Conservation (phyloP, 2,797 vertebrate genomes). For the Chromis chromis region DNA sequence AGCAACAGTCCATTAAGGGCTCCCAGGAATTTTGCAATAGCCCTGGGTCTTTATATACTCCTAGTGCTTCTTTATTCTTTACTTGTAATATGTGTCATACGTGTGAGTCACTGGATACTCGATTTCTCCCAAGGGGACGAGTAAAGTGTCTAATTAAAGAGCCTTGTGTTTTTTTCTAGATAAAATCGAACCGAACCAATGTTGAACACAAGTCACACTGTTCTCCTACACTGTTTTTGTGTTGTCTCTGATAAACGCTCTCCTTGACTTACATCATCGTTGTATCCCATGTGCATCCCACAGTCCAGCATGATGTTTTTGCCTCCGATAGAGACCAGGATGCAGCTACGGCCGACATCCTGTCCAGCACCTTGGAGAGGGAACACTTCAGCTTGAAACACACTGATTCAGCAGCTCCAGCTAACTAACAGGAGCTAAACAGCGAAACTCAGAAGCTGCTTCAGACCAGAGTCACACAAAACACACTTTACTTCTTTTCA, state of each 20-base stretch:
- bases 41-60: no score
- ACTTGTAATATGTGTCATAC: no score
- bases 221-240: no score
- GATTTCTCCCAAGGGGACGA: no score
- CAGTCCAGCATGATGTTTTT: slow-evolving; percentile 99
- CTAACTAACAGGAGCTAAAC: slow-evolving; percentile 12
- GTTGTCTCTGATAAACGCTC: background rate
- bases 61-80: no score
- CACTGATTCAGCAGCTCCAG: slow-evolving; percentile 4
- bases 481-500: background rate
- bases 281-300: slow-evolving; percentile 99
- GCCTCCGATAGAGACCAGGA: slow-evolving; percentile 96
- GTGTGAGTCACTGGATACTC: no score
- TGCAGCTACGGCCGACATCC: slow-evolving; percentile 97
- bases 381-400: background rate
- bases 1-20: no score
- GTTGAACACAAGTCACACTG: no score
- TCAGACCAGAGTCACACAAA: fast-evolving
- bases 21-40: no score
- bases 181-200: no score
- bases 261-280: slow-evolving; percentile 89
- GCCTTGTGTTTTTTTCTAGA: no score
- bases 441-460: background rate
- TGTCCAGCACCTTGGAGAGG: slow-evolving; percentile 92
- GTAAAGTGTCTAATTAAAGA: no score